Percentiles rank a stretch among this genome's conserved stretches.
phyloP scores from a whole-genome alignment of 1,140 invertebrate species.

The Helicoverpa armigera region DNA sequence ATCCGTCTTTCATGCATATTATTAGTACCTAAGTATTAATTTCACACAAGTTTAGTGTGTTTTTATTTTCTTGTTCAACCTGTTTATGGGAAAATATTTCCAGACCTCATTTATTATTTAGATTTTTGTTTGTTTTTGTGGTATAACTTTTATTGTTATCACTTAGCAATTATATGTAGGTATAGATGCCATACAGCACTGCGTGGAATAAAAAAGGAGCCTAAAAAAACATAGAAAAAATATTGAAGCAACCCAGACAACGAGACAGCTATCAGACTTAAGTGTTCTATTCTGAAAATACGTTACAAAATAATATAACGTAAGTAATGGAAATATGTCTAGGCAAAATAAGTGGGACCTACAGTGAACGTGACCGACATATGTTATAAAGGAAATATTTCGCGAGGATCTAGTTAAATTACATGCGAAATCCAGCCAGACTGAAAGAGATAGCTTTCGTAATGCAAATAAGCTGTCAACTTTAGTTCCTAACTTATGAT shows the following conservation, averaged over 20 bases:
- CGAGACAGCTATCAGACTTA: neutral
- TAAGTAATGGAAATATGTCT: constrained; percentile 20
- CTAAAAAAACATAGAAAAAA: neutral
- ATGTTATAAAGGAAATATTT: constrained; percentile 12
- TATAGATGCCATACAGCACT: too few species aligned
- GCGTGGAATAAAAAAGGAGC: neutral
- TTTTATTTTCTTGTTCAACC: too few species aligned
- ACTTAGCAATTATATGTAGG: too few species aligned
- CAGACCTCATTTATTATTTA: too few species aligned
- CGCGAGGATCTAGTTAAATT: constrained; percentile 24
- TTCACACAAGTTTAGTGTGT: too few species aligned
- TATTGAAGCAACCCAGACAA: neutral
- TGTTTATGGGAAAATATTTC: too few species aligned
- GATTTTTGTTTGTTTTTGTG: too few species aligned
- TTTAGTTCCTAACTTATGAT: constrained; percentile 9
- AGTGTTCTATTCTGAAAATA: constrained; percentile 17
- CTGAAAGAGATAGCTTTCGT: constrained; percentile 1
- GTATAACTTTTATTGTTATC: too few species aligned
- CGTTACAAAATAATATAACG: constrained; percentile 35
- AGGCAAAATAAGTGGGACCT: constrained; percentile 10
- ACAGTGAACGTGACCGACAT: constrained; percentile 29
- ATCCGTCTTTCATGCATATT: too few species aligned
- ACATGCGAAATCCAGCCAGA: neutral
- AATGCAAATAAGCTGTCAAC: constrained; percentile 31
- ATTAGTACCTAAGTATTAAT: too few species aligned